Conservation (phyloP, 2,113 vertebrate species). For the Hystrix brachyura region DNA sequence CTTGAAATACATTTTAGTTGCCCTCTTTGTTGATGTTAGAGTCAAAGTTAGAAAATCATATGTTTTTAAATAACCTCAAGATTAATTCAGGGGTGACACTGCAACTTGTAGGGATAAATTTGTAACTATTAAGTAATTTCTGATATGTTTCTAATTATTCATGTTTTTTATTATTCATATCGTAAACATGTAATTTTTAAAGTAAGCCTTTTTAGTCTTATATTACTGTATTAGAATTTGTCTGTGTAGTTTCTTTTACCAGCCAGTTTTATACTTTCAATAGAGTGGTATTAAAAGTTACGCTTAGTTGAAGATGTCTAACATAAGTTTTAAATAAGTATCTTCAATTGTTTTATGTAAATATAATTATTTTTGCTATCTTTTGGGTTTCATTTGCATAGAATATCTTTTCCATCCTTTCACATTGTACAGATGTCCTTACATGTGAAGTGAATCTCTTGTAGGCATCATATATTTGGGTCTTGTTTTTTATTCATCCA, state of each 20-base stretch:
- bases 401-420: neutral
- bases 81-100: neutral
- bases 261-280: neutral
- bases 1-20: neutral
- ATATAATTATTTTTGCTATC: neutral
- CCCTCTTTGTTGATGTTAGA: slow-evolving; percentile 8
- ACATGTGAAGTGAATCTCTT: neutral
- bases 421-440: neutral
- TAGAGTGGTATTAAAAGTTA: neutral
- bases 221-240: neutral
- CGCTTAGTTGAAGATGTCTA: neutral
- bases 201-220: neutral
- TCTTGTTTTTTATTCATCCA: neutral
- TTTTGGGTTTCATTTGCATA: neutral
- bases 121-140: slow-evolving; percentile 25
- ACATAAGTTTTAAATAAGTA: slow-evolving; percentile 32
- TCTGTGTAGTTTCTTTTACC: neutral
- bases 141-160: neutral
- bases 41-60: neutral
- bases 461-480: neutral
- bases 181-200: neutral
- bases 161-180: neutral
- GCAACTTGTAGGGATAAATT: neutral
- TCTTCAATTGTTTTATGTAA: neutral
- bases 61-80: slow-evolving; percentile 50